Percentiles rank a stretch among this genome's conserved stretches.
phyloP scores from a whole-genome alignment of 2,888 invertebrate genomes.

The Hypercompe scribonia region DNA sequence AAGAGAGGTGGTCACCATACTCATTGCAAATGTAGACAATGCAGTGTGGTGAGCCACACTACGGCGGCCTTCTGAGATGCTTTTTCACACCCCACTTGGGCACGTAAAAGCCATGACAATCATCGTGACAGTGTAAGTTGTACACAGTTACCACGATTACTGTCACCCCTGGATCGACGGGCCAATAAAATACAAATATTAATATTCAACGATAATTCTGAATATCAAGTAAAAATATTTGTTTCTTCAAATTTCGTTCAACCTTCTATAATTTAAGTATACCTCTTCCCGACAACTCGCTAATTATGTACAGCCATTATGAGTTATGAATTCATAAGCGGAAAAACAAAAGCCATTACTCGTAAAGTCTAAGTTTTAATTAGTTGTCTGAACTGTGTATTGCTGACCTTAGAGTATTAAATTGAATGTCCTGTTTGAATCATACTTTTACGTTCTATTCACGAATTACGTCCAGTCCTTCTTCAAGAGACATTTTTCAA shows the following conservation, averaged over 20 bases:
- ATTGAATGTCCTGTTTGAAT: conserved; percentile 19
- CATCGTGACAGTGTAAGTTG: too few species aligned
- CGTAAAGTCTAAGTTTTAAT: conserved; percentile 66
- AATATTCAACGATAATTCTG: neutral
- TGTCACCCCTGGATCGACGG: too few species aligned
- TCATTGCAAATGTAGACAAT: too few species aligned
- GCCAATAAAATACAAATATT: neutral
- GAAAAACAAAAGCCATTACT: conserved; percentile 68
- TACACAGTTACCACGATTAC: too few species aligned
- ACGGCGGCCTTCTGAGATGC: too few species aligned
- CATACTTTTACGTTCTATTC: conserved; percentile 3
- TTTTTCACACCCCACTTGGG: too few species aligned
- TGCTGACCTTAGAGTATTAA: conserved; percentile 38
- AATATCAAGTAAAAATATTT: conserved; percentile 7
- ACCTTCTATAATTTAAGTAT: conserved; percentile 32
- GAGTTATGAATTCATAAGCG: conserved; percentile 66
- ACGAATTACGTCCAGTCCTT: neutral
- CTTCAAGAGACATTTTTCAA: neutral
- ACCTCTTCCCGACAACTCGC: conserved; percentile 32
- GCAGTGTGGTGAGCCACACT: too few species aligned
- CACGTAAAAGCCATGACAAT: too few species aligned
- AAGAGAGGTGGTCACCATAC: too few species aligned
- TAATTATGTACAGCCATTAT: conserved; percentile 57
- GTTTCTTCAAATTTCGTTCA: conserved; percentile 32
- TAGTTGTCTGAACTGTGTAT: conserved; percentile 55